These are phyloP conservation scores for Nomada hirtipes DNA, from an alignment of 2,888 invertebrate species.

Conservation along the genomic window DNA sequence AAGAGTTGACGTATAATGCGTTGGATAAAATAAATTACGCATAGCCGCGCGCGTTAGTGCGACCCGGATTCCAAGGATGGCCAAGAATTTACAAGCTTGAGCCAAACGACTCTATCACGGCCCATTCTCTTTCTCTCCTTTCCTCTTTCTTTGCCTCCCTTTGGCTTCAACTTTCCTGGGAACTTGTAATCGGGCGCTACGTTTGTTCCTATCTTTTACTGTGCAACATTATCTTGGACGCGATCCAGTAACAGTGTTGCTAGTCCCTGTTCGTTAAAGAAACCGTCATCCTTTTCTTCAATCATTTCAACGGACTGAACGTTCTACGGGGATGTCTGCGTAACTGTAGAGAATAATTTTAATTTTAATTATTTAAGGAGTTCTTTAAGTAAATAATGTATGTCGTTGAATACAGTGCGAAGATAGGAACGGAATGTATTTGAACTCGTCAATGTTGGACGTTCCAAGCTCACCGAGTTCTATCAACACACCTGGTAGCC, in stretches of 20 bases:
- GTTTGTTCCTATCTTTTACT: slow-evolving; percentile 11
- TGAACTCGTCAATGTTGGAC: slow-evolving; percentile 71
- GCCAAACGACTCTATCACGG: slow-evolving; percentile 75
- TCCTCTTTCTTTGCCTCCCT: background rate
- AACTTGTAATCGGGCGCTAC: slow-evolving; percentile 36
- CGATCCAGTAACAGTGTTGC: slow-evolving; percentile 17
- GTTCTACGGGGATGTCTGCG: background rate
- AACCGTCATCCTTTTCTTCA: background rate
- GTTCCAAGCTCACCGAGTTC: slow-evolving; percentile 80
- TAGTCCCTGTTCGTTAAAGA: background rate
- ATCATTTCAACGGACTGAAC: background rate
- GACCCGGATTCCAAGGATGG: slow-evolving; percentile 73
- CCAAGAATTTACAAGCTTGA: slow-evolving; percentile 76
- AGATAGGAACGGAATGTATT: slow-evolving; percentile 68
- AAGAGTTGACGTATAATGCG: slow-evolving; percentile 70
- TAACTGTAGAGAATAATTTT: background rate
- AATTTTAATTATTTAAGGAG: background rate
- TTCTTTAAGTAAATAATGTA: background rate
- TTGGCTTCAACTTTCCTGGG: slow-evolving; percentile 33
- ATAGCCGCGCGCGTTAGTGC: slow-evolving; percentile 67
- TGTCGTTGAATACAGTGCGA: slow-evolving; percentile 50
- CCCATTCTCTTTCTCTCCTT: slow-evolving; percentile 2
- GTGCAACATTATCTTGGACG: slow-evolving; percentile 24
- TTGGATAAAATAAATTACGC: slow-evolving; percentile 74
- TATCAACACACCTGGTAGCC: slow-evolving; percentile 77